Evolutionary conservation across 2,797 vertebrate species (phyloP).

Genomic region (Malurus leucopterus): DNA sequence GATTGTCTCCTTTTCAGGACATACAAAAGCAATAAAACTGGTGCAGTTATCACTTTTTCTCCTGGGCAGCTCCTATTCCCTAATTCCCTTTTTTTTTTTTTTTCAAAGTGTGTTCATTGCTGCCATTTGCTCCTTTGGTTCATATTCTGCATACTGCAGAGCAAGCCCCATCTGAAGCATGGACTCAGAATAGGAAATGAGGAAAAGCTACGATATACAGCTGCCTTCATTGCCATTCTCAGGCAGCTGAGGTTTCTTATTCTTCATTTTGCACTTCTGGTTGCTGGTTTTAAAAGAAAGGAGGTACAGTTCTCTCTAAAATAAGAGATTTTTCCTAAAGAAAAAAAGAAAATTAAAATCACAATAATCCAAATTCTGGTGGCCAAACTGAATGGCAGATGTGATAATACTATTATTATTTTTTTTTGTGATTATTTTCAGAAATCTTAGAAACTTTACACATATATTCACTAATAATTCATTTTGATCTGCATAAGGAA

Average conservation of each 20-base stretch:
- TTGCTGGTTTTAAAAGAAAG: neutral
- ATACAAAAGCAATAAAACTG: neutral
- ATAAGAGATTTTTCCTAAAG: neutral
- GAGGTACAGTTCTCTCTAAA: neutral
- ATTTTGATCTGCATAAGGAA: neutral
- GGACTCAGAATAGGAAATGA: neutral
- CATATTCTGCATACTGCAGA: neutral
- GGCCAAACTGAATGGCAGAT: neutral
- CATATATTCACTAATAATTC: neutral
- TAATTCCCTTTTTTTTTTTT: neutral
- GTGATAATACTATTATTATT: neutral
- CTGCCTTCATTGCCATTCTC: neutral
- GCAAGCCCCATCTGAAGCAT: neutral
- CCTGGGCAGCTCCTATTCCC: neutral
- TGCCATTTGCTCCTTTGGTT: neutral
- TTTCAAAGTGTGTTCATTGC: neutral
- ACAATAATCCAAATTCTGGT: neutral
- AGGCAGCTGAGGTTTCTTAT: neutral
- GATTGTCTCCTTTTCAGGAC: neutral
- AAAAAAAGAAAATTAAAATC: neutral
- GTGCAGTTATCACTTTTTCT: neutral
- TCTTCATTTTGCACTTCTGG: neutral
- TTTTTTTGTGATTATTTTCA: neutral
- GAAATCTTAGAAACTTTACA: neutral
- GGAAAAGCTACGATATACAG: neutral